Evolutionary conservation across 1,140 invertebrate genomes (phyloP), one percentile per base, ranked within the genome.

Genomic region (Meloidogyne exigua): DNA sequence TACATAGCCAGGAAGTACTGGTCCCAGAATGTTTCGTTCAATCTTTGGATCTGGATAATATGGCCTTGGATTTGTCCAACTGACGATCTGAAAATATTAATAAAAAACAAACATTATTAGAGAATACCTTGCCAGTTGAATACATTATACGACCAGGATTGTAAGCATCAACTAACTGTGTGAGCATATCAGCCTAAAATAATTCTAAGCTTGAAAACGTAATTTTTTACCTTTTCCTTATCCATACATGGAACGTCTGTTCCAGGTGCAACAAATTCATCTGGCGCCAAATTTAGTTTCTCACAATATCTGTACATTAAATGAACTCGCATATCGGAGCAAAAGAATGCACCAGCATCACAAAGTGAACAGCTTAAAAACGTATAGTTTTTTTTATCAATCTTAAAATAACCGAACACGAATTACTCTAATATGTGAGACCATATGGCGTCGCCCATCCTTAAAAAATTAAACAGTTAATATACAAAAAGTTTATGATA

Each of bases 291-390:
- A 42, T 80, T 49, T 39, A 79, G 32, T 42, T 79, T 79, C 18
- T 79, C 77, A 57, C 77, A 79, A 63, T 79, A 75, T 28, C 77
- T 79, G 44, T 68, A 79, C 77, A 79, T 79, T 67, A 79, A 68
- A 72, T 79, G 77, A 15, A 81, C 69, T 21, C 77, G 77, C 77
- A 79, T 79, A 68, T 79, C 77, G 13, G 64, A 68, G 65, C 77
- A 79, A 23, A 79, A 79, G 32, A 79, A 79, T 26, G 77, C 77
- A 26, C 77, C 77, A 18, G 78, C 77, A 49, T 79, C 78, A 42
- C 78, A 79, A 63, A 67, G 77, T 12, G 68, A 79, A 71, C 64
- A 79, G 13, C 77, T 77, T 36, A 76, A 75, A 63, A 36, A 3
- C 18, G 23, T 10, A 71, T 23, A 70, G 10, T 62, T 9, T 49